Base-by-base conservation (phyloP, 2,888 invertebrate genomes). In the Pardosa pseudoannulata region DNA sequence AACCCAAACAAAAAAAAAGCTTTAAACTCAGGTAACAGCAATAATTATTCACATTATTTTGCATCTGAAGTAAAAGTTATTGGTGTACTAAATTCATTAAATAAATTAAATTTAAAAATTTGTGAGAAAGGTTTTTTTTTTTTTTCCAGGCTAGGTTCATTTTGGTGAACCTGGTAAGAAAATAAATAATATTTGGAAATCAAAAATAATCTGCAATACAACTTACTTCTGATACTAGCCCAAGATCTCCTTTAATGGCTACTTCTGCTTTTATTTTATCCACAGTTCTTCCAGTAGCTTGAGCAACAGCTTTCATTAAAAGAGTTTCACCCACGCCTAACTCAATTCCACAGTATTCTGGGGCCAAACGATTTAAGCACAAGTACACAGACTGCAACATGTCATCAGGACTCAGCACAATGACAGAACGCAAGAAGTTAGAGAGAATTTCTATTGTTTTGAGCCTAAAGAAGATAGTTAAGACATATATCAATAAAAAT, bases 321-420 rank as follows among this genome's bases (percentile, higher is more conserved):
- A 96, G 95, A 0, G 95, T 96, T 91, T 99, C 99, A 0, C 99
- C 99, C 73, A 98, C 94, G n/a, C 99, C 99, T 90, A 97, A 92
- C 91, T 97, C 97, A 31, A 96, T 91, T 93, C 97, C 98, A 92
- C 98, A 96, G 91, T 98, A 98, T 0, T 98, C 97, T 0, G 99
- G 99, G 0, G 97, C 98, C 65, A 99, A 92, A 92, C 96, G 96
- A 92, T 99, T 99, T n/a, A 99, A 93, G 90, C 98, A 98, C 89
- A 99, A 92, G 92, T 99, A 99, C 23, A 99, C 94, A 90, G 97
- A 96, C 0, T 96, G 94, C 79, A 98, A 91, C 86, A 99, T 93
- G 92, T 99, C 98, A n/a, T 95, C 94, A 0, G 98, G 97, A 23
- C 95, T 96, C 64, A 98, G 92, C 3, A 94, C 94, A 31, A 98